These are phyloP conservation scores for Prunella himalayana DNA, from an alignment of 2,113 vertebrate species.

Conservation along the genomic window DNA sequence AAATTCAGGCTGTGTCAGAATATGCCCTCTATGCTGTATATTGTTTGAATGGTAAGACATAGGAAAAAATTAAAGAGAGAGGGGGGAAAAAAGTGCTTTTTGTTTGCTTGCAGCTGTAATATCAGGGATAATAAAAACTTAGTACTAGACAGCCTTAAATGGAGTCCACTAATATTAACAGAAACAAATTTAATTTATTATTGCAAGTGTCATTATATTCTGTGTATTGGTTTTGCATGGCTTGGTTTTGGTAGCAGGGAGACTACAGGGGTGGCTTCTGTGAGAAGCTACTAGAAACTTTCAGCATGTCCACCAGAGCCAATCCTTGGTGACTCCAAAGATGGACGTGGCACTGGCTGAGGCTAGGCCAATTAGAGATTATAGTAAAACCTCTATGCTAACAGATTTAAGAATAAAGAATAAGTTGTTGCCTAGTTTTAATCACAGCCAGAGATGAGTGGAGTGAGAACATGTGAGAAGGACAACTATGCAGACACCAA, in stretches of 20 bases:
- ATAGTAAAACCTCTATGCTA: not conserved
- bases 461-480: not conserved
- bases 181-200: not conserved
- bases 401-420: not conserved
- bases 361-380: not conserved
- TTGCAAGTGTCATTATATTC: not conserved
- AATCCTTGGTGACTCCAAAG: not conserved
- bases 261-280: not conserved
- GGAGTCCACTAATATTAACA: not conserved
- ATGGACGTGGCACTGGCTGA: rapidly evolving
- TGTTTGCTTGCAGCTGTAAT: not conserved
- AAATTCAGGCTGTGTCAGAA: not conserved
- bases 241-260: not conserved
- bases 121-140: not conserved
- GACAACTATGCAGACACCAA: not conserved
- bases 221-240: not conserved
- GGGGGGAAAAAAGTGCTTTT: not conserved
- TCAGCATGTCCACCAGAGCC: not conserved
- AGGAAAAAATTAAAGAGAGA: not conserved
- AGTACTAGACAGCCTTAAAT: not conserved
- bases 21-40: not conserved
- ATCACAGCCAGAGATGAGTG: rapidly evolving
- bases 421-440: not conserved
- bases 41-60: not conserved
- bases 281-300: not conserved